Conservation (phyloP, 30 jellyfish, hydroid and myxozoan genomes). For the Pseudorhiza aurosa region DNA sequence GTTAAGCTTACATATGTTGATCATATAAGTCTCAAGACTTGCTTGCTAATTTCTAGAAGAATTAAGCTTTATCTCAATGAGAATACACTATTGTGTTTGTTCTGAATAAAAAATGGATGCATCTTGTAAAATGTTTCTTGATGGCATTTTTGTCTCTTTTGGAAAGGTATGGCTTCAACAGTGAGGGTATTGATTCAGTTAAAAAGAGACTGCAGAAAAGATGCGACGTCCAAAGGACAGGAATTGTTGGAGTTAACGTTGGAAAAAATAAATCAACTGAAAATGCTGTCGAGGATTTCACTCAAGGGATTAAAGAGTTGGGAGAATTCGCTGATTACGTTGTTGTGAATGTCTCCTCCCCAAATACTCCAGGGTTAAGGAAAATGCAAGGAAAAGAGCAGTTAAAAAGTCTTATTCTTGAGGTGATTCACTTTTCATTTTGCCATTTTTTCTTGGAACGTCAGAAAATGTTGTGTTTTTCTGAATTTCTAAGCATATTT, state of each 20-base stretch:
- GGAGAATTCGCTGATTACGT: conserved; percentile 73
- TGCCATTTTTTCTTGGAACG: too few species aligned
- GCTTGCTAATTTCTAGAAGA: too few species aligned
- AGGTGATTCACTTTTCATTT: too few species aligned
- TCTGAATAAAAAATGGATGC: too few species aligned
- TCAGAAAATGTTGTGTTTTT: too few species aligned
- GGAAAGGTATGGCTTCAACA: conserved; percentile 84
- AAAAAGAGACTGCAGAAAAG: conserved; percentile 46
- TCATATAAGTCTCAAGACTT: too few species aligned
- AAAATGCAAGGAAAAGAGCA: conserved; percentile 79
- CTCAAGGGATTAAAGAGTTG: conserved; percentile 53
- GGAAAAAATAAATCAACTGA: conserved; percentile 76
- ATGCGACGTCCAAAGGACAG: not conserved
- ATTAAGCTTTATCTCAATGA: too few species aligned
- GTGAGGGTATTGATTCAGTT: conserved; percentile 66
- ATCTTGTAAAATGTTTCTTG: too few species aligned
- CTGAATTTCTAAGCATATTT: too few species aligned
- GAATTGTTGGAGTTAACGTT: conserved; percentile 76
- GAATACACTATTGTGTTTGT: too few species aligned
- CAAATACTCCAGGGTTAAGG: conserved; percentile 93
- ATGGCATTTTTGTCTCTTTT: too few species aligned
- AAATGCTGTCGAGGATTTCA: conserved; percentile 77
- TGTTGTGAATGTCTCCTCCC: conserved; percentile 90
- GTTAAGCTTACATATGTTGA: too few species aligned
- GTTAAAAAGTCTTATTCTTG: conserved; percentile 39